phyloP scores from a whole-genome alignment of 2,797 vertebrate species.

The Smutsia temminckii region DNA sequence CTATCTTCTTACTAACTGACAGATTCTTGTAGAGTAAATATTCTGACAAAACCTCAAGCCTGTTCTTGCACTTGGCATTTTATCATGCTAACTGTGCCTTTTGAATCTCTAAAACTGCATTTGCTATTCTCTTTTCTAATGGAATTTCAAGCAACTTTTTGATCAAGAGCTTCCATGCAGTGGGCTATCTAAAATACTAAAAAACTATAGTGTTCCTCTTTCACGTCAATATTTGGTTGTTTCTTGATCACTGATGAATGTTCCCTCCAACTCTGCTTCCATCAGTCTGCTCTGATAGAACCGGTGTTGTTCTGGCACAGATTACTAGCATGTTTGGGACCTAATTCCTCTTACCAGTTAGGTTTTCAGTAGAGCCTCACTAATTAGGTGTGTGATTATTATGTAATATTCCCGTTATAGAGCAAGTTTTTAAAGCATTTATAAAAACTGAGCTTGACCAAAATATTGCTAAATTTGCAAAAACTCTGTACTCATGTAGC shows the following conservation, averaged over 20 bases:
- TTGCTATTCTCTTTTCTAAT: conserved; percentile 73
- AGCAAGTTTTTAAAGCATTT: background rate
- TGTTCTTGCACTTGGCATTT: conserved; percentile 32
- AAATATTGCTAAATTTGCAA: conserved; percentile 41
- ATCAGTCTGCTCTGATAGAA: background rate
- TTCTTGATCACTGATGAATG: background rate
- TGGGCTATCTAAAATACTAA: conserved; percentile 46
- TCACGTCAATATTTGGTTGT: background rate
- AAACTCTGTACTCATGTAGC: background rate
- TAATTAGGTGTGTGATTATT: conserved; percentile 62
- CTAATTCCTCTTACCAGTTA: conserved; percentile 41
- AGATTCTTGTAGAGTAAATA: background rate
- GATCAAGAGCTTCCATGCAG: conserved; percentile 67
- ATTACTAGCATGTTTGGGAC: background rate
- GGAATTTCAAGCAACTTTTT: conserved; percentile 74
- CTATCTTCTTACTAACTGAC: background rate
- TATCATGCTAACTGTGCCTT: conserved; percentile 53
- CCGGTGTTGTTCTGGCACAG: background rate
- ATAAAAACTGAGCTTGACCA: background rate
- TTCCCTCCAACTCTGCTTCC: conserved; percentile 37
- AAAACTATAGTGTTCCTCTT: background rate
- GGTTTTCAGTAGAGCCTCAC: conserved; percentile 46
- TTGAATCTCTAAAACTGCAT: conserved; percentile 53
- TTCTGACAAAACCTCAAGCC: conserved; percentile 38
- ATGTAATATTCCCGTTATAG: conserved; percentile 9